These are phyloP conservation scores for Spheniscus humboldti DNA, from an alignment of 2,797 vertebrate genomes.

Conservation along the genomic window DNA sequence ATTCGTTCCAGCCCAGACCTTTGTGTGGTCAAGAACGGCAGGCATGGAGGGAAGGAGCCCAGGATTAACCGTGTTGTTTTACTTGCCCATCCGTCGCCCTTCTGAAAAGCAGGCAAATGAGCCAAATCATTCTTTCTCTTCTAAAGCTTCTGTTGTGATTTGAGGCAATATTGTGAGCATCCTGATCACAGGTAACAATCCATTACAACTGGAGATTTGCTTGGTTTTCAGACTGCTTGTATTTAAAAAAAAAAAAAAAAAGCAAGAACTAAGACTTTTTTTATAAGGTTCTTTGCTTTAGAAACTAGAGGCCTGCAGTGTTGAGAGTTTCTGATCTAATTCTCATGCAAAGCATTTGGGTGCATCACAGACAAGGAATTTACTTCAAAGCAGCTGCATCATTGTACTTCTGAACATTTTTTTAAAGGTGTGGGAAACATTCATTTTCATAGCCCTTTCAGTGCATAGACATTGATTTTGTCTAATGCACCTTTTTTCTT, in stretches of 20 bases:
- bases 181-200: neutral
- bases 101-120: neutral
- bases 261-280: neutral
- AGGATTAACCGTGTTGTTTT: neutral
- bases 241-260: neutral
- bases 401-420: neutral
- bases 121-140: neutral
- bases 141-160: neutral
- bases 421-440: neutral
- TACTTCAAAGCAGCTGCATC: neutral
- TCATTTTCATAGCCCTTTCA: neutral
- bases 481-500: neutral
- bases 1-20: neutral
- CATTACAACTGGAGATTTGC: neutral
- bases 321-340: neutral
- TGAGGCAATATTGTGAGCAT: neutral
- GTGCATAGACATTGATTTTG: neutral
- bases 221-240: neutral
- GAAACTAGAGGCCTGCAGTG: neutral
- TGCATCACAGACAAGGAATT: neutral
- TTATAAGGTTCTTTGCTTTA: neutral
- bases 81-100: accelerated
- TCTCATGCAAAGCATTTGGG: neutral
- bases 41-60: neutral
- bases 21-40: neutral